These are phyloP conservation scores for Bucorvus abyssinicus DNA, from an alignment of 2,797 vertebrate genomes.

Conservation along the genomic window DNA sequence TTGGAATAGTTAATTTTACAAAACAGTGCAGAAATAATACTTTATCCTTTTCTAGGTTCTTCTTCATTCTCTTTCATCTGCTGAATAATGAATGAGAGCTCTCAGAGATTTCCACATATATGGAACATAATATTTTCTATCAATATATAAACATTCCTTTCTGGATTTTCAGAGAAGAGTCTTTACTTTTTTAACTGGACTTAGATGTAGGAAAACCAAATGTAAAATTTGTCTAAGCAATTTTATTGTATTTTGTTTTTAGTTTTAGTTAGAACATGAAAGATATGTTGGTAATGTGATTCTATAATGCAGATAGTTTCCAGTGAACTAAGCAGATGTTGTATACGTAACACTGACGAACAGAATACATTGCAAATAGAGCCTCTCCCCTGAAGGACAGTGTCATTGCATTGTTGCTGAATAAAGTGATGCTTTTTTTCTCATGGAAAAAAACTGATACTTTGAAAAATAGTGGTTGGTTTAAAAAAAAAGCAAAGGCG, in stretches of 20 bases:
- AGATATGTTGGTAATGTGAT: background rate
- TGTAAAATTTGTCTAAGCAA: background rate
- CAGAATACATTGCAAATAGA: background rate
- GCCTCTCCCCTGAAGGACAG: background rate
- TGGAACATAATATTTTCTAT: background rate
- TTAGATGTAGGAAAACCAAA: background rate
- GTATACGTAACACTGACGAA: background rate
- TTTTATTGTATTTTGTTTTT: background rate
- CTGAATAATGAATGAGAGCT: background rate
- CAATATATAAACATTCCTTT: background rate
- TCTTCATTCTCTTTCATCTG: background rate
- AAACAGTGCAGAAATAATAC: background rate
- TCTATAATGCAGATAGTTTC: background rate
- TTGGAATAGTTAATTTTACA: slow-evolving; percentile 47
- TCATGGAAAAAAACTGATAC: background rate
- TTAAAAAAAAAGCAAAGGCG: background rate
- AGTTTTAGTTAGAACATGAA: background rate
- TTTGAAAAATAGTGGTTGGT: background rate
- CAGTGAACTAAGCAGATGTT: background rate
- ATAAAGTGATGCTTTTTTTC: background rate
- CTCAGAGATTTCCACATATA: background rate
- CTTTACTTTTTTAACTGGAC: background rate
- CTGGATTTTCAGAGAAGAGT: background rate
- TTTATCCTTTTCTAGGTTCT: background rate
- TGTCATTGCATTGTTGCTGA: background rate